phyloP scores from a whole-genome alignment of 2,797 vertebrate genomes.

The Babyrousa celebensis region DNA sequence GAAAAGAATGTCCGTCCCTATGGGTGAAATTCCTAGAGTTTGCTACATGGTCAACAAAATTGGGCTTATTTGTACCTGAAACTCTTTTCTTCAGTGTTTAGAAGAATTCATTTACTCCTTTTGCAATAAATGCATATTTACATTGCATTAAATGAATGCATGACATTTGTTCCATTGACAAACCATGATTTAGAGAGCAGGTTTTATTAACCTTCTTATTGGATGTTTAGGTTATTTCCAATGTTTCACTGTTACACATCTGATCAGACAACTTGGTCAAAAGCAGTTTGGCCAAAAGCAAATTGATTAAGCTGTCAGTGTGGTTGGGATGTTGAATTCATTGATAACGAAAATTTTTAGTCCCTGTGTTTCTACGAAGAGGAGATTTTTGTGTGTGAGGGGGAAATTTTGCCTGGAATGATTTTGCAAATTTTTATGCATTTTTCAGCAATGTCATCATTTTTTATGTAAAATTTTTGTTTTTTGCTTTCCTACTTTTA shows the following conservation, averaged over 20 bases:
- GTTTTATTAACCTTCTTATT: constrained; percentile 21
- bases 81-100: constrained; percentile 49
- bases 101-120: not conserved
- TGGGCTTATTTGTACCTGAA: not conserved
- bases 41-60: not conserved
- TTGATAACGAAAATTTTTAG: constrained; percentile 65
- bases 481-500: constrained; percentile 44
- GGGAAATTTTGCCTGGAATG: constrained; percentile 57
- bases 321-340: constrained; percentile 50
- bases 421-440: constrained; percentile 8
- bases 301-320: constrained; percentile 65
- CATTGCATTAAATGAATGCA: not conserved
- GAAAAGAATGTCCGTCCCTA: not conserved
- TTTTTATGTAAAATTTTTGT: constrained; percentile 4
- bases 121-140: not conserved
- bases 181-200: constrained; percentile 41
- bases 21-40: not conserved
- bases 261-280: constrained; percentile 68
- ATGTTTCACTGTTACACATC: constrained; percentile 38
- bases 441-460: constrained; percentile 39
- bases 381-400: constrained; percentile 52
- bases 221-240: constrained; percentile 45
- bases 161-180: not conserved
- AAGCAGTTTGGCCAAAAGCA: constrained; percentile 58
- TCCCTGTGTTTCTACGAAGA: constrained; percentile 62